Evolutionary conservation across 2,888 invertebrate species (phyloP), one percentile per base, ranked within the genome.

Genomic region (Synergus japonicus): DNA sequence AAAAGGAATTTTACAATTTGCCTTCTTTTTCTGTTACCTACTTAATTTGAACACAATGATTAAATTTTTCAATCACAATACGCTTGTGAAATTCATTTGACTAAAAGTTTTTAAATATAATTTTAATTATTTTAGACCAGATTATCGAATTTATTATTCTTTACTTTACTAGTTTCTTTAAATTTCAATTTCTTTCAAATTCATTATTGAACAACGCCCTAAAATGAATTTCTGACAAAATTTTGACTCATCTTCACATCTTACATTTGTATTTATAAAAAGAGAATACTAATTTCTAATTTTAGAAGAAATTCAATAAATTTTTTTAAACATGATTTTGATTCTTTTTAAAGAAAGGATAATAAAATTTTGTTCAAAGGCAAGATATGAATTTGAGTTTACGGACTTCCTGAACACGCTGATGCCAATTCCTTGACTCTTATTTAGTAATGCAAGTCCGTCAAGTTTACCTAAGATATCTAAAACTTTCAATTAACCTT

Each of bases 11-110:
- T 43, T 43, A 66, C 43, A 8, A 18, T 4, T 9, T 29, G 2
- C 12, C 2, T 29, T 12, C 60, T 81, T 77, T 76, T 54, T 54
- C 37, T 37, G 80, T 86, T 85, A 85, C 86, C 86, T 87, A 88
- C 82, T 85, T 86, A 88, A 77, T 85, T 88, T 91, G 91, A 91
- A 91, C 91, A 90, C 91, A 90, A 89, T 90, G 87, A 89, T 88
- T 87, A 85, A 88, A 87, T 80, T 82, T 81, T 84, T 87, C 85
- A 85, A 89, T 89, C 87, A 90, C 89, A 85, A 89, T 87, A 86
- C 84, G 87, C 81, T 85, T 83, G 83, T 83, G 49, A 69, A 41
- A 37, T 60, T 64, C 2, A 37, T 63, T 63, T 15, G 63, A 44
- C 44, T 76, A 12, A 76, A 18, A 63, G 29, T 76, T 49, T 44